Evolutionary conservation across 2,113 vertebrate genomes (phyloP), one percentile per base, ranked within the genome.

Genomic region (Ciconia maguari): DNA sequence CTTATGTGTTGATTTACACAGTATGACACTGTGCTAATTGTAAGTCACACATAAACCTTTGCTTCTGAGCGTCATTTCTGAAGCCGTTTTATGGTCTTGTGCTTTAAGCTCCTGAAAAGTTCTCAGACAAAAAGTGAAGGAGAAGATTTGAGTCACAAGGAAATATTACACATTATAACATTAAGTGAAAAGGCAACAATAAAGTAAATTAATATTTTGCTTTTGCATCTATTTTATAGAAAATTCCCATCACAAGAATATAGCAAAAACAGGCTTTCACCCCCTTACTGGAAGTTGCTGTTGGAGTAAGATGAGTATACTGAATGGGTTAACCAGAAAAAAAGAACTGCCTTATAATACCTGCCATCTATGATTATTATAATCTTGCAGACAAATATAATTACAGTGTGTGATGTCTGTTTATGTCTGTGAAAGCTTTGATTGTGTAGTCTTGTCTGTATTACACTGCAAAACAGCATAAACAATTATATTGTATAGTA

Each of bases 311-410:
- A 90, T 79, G 77, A 95, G 76, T 72, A 93, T 95, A 94, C 90
- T 87, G 94, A 96, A 97, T 90, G 96, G 80, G 96, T 98, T 98
- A 97, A 96, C 78, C 76, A 89, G 86, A 81, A 97, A 94, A 97
- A 94, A 96, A 83, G 61, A 94, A 64, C 91, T 96, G 87, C 94
- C 97, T 97, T 97, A 77, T 94, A 96, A 94, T 98, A 98, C 96
- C 97, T 98, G 97, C 97, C 96, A 98, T 84, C 93, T 98, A 95
- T 95, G 96, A 98, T 98, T 98, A 98, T 98, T 97, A 97, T 98
- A 97, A 98, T 97, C 97, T 98, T 97, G 91, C 96, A 98, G 97
- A 98, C 96, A 98, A 98, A 98, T 98, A 97, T 98, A 98, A 98
- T 98, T 98, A 98, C 93, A 97, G 96, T 95, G 86, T 98, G 93